Evolutionary conservation across 2,888 invertebrate species (phyloP), one percentile per base, ranked within the genome.

Genomic region (Nysson spinosus): DNA sequence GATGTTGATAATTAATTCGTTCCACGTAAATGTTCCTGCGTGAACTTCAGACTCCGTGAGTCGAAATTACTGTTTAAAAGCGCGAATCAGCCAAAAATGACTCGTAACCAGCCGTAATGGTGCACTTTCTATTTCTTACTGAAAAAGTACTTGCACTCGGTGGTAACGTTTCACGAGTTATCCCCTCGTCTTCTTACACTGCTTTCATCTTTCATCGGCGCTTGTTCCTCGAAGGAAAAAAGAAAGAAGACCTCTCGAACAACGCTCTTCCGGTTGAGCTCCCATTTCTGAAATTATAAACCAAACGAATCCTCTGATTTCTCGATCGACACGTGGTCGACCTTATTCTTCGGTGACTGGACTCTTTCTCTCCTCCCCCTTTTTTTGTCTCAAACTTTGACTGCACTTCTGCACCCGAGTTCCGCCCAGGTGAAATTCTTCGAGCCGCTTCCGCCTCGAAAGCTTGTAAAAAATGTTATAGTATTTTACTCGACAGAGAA

Each of bases 241-340:
- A 34, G 34, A 34, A 34, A 34, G 34, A 34, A n/a, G 34, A 14
- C 6, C 14, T 12, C 16, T 34, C 34, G 34, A 14, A 14, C 14
- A 14, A 44, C 22, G 19, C 2, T 6, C 24, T 55, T 61, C 61
- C 43, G 55, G 47, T 11, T 17, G 16, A 17, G 24, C 12, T 44
- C 39, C 20, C 19, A 24, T 43, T 61, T 40, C 44, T 44, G 44
- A 50, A 44, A 50, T 49, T 43, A 62, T 34, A 50, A 56, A 62
- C 28, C 37, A n/a, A 14, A 22, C 35, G 20, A 30, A 37, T 26
- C 6, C 42, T 28, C 32, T 39, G 43, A 44, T 62, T 56, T 56
- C 50, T 34, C 50, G 40, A 56, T 56, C 62, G 44, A 50, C 44
- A 44, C 37, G 24, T 35, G 47, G 22, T 26, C 44, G 40, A 56